phyloP scores from a whole-genome alignment of 2,888 invertebrate species.

The Patella ulyssiponensis region DNA sequence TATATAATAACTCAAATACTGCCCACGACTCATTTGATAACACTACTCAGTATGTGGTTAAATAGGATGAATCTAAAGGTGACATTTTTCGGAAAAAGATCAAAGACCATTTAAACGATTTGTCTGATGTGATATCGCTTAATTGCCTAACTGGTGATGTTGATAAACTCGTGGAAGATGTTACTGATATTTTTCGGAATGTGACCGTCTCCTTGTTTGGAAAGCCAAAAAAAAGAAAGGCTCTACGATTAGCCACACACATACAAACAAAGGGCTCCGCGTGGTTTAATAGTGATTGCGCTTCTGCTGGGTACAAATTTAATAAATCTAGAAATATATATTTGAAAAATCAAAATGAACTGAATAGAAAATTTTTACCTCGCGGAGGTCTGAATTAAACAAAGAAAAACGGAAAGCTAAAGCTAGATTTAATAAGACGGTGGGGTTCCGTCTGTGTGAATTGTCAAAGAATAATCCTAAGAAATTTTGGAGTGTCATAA shows the following conservation, averaged over 20 bases:
- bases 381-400: not conserved
- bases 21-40: too few relatives aligned
- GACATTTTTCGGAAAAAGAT: not conserved
- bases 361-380: not conserved
- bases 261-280: too few relatives aligned
- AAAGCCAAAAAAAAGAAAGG: not conserved
- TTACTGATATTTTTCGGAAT: not conserved
- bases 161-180: not conserved
- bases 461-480: not conserved
- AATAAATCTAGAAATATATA: too few relatives aligned
- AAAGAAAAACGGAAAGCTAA: not conserved
- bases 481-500: constrained; percentile 1
- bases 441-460: not conserved
- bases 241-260: too few relatives aligned
- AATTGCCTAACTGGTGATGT: not conserved
- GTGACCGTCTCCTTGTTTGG: not conserved
- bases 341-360: too few relatives aligned
- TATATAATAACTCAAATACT: not conserved
- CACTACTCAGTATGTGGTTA: not conserved
- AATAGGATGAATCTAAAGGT: not conserved
- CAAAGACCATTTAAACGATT: not conserved
- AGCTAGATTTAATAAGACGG: not conserved
- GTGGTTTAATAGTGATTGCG: too few relatives aligned
- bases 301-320: too few relatives aligned
- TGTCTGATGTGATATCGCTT: not conserved